A percentile compares a stretch with the other conserved stretches of the same genome.
Evolutionary conservation across 1,140 invertebrate genomes (phyloP).

Genomic region (Agrypnia vestita): DNA sequence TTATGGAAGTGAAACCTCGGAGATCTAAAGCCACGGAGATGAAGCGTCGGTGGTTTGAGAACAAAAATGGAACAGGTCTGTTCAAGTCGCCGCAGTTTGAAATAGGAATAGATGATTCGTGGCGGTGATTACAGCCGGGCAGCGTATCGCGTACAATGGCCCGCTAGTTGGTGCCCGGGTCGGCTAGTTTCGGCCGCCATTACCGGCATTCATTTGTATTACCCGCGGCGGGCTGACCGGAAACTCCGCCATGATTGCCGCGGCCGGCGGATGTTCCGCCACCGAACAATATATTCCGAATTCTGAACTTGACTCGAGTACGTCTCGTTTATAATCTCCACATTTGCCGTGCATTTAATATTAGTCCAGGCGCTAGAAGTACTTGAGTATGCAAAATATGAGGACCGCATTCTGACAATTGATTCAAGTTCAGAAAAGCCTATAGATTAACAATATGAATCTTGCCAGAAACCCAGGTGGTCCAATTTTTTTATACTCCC

Average conservation of each 20-base stretch:
- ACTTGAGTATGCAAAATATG: too few species aligned
- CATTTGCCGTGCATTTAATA: too few species aligned
- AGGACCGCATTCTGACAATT: too few species aligned
- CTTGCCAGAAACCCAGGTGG: too few species aligned
- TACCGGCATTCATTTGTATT: slow-evolving; percentile 41
- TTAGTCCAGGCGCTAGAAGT: too few species aligned
- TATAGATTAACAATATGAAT: too few species aligned
- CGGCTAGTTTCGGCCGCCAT: slow-evolving; percentile 24
- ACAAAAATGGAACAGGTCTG: not conserved
- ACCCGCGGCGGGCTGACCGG: slow-evolving; percentile 36
- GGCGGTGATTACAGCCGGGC: slow-evolving; percentile 7
- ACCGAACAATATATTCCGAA: slow-evolving; percentile 41
- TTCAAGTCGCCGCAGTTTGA: not conserved
- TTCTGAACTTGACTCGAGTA: slow-evolving; percentile 14
- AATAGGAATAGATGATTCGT: not conserved
- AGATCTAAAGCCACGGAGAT: too few species aligned
- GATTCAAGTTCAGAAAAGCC: too few species aligned
- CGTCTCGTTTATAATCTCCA: too few species aligned
- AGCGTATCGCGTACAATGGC: slow-evolving; percentile 3
- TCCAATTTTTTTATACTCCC: too few species aligned
- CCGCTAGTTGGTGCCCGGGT: slow-evolving; percentile 19
- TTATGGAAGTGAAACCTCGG: too few species aligned
- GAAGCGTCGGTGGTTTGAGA: too few species aligned
- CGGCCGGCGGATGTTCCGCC: slow-evolving; percentile 11
- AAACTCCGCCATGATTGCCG: slow-evolving; percentile 47